Evolutionary conservation across 2,113 vertebrate species (phyloP), one percentile per base, ranked within the genome.

Genomic region (Rhinoptilus africanus): DNA sequence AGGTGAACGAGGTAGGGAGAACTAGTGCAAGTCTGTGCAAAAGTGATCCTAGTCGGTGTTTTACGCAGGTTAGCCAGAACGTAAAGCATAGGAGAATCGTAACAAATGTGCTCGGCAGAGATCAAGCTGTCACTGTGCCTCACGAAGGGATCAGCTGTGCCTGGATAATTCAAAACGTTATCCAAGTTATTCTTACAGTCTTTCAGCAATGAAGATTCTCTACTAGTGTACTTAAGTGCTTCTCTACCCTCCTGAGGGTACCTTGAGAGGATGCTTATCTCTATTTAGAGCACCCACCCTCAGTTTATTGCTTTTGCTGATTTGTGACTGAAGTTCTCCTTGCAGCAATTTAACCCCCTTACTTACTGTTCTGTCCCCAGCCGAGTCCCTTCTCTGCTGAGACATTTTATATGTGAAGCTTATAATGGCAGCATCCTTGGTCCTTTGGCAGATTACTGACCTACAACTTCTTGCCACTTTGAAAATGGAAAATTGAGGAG

Each of bases 1-100:
- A 20, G 45, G 34, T 45, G 41, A 43, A 64, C 30, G 24, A 45
- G 32, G 35, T 14, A 48, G 76, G 24, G 23, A 69, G 22, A 60
- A 21, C 5, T 39, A 26, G 9, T 17, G n/a, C 32, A 63, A 68
- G 8, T 8, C 71, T 45, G 39, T 26, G 19, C 35, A 67, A 28
- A n/a, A 47, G 8, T 2, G 32, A 59, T 3, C 1, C 1, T 3
- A 14, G 24, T 8, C 56, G 67, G 67, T 1, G 37, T 11, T 76
- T 73, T 37, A 5, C 20, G 17, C 18, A 71, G n/a, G 12, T 60
- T 19, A 51, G 12, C 10, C 53, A 39, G 7, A 35, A 28, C 2
- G 3, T 23, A 60, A 56, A 54, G 24, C 10, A 32, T 10, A 12
- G 35, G 7, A 68, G 12, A 51, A 47, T 34, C 48, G 4, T 32